A percentile compares a stretch with the other conserved stretches of the same genome.
phyloP scores from a whole-genome alignment of 2,888 invertebrate species.

The Spisula solida region DNA sequence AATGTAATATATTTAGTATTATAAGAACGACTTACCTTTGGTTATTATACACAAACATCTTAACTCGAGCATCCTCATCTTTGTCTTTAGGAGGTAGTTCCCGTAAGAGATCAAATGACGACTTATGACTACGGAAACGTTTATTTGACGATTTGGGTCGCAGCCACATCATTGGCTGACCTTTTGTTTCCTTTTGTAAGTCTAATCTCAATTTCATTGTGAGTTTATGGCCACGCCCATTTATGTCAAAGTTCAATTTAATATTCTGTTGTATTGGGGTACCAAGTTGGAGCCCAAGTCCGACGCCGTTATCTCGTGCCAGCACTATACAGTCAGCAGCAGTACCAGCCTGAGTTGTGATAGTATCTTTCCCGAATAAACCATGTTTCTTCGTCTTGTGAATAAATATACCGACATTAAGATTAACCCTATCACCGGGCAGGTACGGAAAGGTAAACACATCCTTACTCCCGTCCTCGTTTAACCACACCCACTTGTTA shows the following conservation, averaged over 20 bases:
- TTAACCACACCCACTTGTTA: conserved; percentile 76
- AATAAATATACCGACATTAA: conserved; percentile 77
- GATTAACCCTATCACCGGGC: conserved; percentile 76
- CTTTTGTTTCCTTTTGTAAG: conserved; percentile 70
- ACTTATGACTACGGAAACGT: conserved; percentile 70
- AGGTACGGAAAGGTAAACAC: conserved; percentile 74
- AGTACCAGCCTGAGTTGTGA: conserved; percentile 74
- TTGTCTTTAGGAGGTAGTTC: conserved; percentile 73
- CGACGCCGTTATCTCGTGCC: conserved; percentile 74
- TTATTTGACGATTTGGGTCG: conserved; percentile 73
- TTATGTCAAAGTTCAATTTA: conserved; percentile 74
- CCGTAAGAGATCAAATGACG: conserved; percentile 68
- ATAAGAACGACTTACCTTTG: conserved; percentile 67
- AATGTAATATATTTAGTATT: too few relatives aligned
- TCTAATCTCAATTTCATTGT: conserved; percentile 74
- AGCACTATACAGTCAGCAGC: conserved; percentile 78
- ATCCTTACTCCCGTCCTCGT: conserved; percentile 66
- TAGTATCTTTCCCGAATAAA: conserved; percentile 75
- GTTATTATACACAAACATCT: conserved; percentile 72
- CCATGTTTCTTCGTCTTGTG: conserved; percentile 77
- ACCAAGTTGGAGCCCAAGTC: conserved; percentile 74
- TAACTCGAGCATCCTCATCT: conserved; percentile 72
- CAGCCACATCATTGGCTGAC: conserved; percentile 75
- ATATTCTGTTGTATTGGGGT: conserved; percentile 72
- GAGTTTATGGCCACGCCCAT: conserved; percentile 75